Base-by-base conservation (phyloP, 2,888 invertebrate genomes). In the Apoda limacodes region DNA sequence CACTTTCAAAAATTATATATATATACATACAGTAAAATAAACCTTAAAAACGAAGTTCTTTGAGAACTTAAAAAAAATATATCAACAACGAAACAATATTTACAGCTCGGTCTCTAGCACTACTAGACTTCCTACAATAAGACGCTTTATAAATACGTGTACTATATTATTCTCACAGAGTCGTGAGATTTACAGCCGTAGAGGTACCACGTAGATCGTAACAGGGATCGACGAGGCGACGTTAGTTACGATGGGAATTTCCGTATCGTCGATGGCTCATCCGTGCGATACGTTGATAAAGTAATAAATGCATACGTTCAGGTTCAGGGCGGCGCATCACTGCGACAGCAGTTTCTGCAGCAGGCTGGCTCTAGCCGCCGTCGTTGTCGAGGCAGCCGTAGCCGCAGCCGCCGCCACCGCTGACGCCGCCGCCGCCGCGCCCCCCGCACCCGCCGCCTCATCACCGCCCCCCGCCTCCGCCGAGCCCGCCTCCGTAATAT, bases 291-390 rank as follows among this genome's bases (percentile, higher is more conserved):
- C 7, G 7, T 7, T 7, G 17, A 17, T 17, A 17, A 17, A 17
- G 17, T n/a, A 22, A 22, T 22, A 22, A 22, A 22, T 22, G 17
- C 17, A 17, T 6, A 17, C 19, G 30, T 13, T 7, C 5, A 5
- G 5, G 19, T 6, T 5, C 5, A 7, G 17, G 17, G 5, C 17
- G 7, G 17, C 5, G 17, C 17, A 46, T 87, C 86, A 88, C 85
- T 93, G 92, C 52, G 92, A 92, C 62, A 93, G 83, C 64, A 93
- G 83, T 78, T 93, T 91, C 83, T 92, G 92, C 57, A 93, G 85
- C 67, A 93, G 83, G 63, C 92, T 92, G 52, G 91, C 89, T 67
- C 86, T 88, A 76, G 88, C 45, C 32, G 50, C 48, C 43, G 56
- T 48, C 45, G 50, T 46, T 32, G 30, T 23, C 20, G 24, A 41